phyloP scores from a whole-genome alignment of 1,140 invertebrate genomes.

The Microplitis mediator region DNA sequence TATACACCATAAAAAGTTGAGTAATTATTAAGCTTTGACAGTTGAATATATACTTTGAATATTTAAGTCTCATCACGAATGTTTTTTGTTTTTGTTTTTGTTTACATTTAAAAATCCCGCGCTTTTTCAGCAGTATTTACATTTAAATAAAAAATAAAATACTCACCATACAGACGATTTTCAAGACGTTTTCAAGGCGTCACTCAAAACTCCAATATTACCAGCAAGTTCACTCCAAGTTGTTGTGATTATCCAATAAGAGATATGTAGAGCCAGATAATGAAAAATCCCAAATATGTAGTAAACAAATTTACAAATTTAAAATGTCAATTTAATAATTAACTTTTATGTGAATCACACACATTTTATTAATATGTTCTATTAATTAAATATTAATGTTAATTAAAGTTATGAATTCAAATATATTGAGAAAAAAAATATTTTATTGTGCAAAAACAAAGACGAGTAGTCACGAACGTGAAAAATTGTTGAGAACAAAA shows the following conservation, averaged over 20 bases:
- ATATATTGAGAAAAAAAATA: background rate
- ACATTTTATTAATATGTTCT: background rate
- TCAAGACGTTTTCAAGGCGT: conserved; percentile 29
- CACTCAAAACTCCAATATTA: conserved; percentile 13
- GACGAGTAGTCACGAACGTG: background rate
- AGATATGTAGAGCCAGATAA: background rate
- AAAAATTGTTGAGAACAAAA: conserved; percentile 21
- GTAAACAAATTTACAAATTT: background rate
- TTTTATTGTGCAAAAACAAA: background rate
- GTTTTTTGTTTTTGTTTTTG: too few species aligned
- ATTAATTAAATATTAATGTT: too few species aligned
- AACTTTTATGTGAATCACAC: background rate
- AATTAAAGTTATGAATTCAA: background rate
- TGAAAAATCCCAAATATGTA: background rate
- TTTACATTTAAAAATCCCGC: background rate
- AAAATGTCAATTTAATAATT: background rate
- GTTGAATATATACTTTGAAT: too few species aligned
- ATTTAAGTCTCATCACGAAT: background rate
- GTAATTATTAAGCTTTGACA: too few species aligned
- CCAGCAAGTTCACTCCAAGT: conserved; percentile 5
- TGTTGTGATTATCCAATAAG: conserved; percentile 7
- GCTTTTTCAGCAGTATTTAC: too few species aligned
- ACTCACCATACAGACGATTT: conserved; percentile 51
- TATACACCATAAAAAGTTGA: too few species aligned
- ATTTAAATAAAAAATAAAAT: conserved; percentile 1